phyloP scores from a whole-genome alignment of 30 jellyfish, hydroid and myxozoan genomes.

The Rhopilema esculentum region DNA sequence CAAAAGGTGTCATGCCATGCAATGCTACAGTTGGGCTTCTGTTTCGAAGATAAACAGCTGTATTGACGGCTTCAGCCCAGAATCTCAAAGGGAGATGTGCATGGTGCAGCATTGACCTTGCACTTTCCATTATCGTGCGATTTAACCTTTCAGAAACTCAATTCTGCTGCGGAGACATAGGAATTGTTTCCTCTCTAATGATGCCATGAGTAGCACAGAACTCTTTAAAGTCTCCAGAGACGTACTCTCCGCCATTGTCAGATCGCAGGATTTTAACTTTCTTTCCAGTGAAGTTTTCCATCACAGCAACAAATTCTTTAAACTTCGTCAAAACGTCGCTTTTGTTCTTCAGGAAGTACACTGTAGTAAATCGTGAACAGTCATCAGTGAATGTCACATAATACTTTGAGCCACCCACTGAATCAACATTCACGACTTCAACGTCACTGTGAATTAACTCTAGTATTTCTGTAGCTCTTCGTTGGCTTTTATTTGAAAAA shows the following conservation, averaged over 20 bases:
- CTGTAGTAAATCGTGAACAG: conserved; percentile 1
- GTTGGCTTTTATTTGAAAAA: background rate
- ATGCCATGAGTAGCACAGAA: too few relatives aligned
- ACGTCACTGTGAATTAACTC: background rate
- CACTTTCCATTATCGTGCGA: too few relatives aligned
- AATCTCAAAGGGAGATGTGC: conserved; percentile 16
- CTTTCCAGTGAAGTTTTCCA: background rate
- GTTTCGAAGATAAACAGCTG: conserved; percentile 30
- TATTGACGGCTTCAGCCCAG: conserved; percentile 27
- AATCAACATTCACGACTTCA: background rate
- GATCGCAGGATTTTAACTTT: background rate
- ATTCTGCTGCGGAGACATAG: too few relatives aligned
- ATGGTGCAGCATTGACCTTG: conserved; percentile 31
- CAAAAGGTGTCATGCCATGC: conserved; percentile 42
- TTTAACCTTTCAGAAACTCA: too few relatives aligned
- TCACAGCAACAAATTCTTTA: background rate
- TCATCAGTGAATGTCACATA: conserved; percentile 5
- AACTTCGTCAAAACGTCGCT: background rate
- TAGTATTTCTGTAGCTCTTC: background rate
- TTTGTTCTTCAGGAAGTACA: conserved; percentile 5
- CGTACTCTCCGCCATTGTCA: too few relatives aligned
- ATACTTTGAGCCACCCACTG: background rate
- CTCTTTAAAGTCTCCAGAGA: too few relatives aligned
- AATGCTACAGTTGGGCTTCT: conserved; percentile 60
- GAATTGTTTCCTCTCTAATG: too few relatives aligned